Base-by-base conservation (phyloP, 2,797 vertebrate genomes). In the Myotis myotis region DNA sequence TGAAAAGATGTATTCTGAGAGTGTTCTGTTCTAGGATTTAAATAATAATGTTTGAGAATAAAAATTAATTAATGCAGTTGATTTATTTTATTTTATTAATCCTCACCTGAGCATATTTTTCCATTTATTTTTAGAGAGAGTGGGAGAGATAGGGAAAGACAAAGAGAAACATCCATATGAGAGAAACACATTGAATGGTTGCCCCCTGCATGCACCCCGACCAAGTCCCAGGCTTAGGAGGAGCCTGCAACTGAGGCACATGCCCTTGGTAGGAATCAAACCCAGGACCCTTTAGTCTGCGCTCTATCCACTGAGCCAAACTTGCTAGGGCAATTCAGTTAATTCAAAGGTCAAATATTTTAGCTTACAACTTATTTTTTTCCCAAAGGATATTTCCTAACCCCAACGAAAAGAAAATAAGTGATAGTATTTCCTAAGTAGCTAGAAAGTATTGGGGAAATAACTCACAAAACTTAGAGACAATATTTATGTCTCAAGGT, bases 401-500 rank as follows among this genome's bases (percentile, higher is more conserved):
- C 64, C 2, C 3, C 13, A 55, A 91, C 49, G 11, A 86, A 81
- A 86, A 36, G 3, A 79, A 86, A 83, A n/a, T 19, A 81, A 70
- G 19, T 80, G 16, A 11, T 53, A 28, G 47, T 76, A 70, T 51
- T 62, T 28, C 1, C 13, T 74, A 92, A 70, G 3, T 11, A 70
- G 3, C 22, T 47, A 87, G n/a, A 51, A 72, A 87, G 0, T 64
- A 72, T 28, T 85, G 19, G 23, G 17, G 1, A 41, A 41, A 51
- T 66, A 9, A 17, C 5, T 0, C 8, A 51, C 20, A 76, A 86
- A 75, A 68, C 2, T 41, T 80, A 62, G 36, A 78, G 41, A 49
- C 16, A 75, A 87, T 20, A 13, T 5, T 93, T 91, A 53, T 6
- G 25, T 70, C 13, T 96, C 76, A 96, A 93, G 64, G 62, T 87